phyloP scores from a whole-genome alignment of 2,113 vertebrate species.

The Struthio camelus region DNA sequence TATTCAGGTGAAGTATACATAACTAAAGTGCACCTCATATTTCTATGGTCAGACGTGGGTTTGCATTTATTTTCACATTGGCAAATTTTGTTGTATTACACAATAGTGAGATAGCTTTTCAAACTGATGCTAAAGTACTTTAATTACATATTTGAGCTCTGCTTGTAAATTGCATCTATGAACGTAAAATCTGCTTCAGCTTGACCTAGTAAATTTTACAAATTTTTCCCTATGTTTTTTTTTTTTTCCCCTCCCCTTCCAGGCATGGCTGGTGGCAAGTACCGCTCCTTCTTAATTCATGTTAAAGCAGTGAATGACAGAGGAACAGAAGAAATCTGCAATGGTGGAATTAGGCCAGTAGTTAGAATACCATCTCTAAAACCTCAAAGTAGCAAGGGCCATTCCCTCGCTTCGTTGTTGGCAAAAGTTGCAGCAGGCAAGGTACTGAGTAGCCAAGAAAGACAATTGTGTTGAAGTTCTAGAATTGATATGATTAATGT shows the following conservation, averaged over 20 bases:
- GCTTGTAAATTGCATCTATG: neutral
- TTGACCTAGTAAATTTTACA: neutral
- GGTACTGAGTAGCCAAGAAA: conserved; percentile 76
- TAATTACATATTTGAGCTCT: neutral
- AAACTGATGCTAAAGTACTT: neutral
- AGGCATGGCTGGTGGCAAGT: conserved; percentile 99
- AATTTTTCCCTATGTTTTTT: neutral
- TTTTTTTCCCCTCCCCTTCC: neutral
- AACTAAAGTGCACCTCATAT: neutral
- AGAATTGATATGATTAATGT: neutral
- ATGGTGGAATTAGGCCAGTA: conserved; percentile 85
- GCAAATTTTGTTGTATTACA: neutral
- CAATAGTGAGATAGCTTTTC: neutral
- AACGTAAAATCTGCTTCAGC: neutral
- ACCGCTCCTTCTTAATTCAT: conserved; percentile 98
- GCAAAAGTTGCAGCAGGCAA: conserved; percentile 96
- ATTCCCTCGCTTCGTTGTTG: conserved; percentile 92
- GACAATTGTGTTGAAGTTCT: neutral
- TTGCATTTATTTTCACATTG: neutral
- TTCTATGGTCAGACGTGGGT: neutral
- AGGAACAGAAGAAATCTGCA: conserved; percentile 86
- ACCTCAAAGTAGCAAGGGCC: conserved; percentile 88
- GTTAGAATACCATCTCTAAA: conserved; percentile 92
- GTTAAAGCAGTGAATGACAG: conserved; percentile 95
- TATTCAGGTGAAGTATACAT: accelerated